Conservation (phyloP, 2,113 vertebrate species). For the Chinchilla lanigera region DNA sequence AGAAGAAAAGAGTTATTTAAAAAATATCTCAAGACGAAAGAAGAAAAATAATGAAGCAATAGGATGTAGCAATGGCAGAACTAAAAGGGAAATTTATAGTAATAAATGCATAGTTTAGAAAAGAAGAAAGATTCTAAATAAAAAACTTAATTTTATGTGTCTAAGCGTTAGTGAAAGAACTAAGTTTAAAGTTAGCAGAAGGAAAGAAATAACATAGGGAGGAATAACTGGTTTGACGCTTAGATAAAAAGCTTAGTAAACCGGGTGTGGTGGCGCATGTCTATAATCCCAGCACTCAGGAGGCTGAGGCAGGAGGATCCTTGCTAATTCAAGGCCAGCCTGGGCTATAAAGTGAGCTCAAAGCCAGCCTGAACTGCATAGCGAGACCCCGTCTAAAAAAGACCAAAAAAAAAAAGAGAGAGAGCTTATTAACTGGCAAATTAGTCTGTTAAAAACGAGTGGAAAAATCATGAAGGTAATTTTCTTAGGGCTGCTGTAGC, state of each 20-base stretch:
- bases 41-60: not conserved
- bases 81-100: not conserved
- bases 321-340: no score
- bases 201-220: not conserved
- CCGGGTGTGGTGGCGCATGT: no score
- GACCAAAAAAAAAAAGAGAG: no score
- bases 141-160: not conserved
- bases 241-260: not conserved
- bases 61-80: no score
- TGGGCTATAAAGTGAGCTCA: no score
- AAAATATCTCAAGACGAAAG: not conserved
- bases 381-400: no score
- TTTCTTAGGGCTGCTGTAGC: not conserved
- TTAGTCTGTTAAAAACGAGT: not conserved
- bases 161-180: not conserved
- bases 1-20: not conserved
- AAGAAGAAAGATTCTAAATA: not conserved
- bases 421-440: not conserved
- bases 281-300: no score
- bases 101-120: not conserved
- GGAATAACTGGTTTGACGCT: not conserved
- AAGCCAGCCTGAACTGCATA: no score
- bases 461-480: not conserved
- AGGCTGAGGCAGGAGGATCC: no score
- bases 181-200: not conserved